phyloP scores from a whole-genome alignment of 2,888 invertebrate genomes.

The Ernsta delagoae region DNA sequence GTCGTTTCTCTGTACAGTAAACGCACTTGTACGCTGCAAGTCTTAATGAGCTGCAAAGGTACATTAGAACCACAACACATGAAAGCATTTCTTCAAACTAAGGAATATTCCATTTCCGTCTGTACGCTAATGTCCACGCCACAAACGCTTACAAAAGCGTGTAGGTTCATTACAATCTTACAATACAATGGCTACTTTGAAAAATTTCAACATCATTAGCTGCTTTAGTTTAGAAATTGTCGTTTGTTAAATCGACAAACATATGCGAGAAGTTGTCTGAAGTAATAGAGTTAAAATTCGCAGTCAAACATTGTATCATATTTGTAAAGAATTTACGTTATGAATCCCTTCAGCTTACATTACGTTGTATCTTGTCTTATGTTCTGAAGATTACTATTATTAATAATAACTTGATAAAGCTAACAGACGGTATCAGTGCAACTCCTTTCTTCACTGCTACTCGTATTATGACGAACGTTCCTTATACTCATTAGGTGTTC shows the following conservation, averaged over 20 bases:
- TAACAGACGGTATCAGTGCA: neutral
- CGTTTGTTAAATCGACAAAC: neutral
- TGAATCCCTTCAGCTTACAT: neutral
- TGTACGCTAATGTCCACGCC: slow-evolving; percentile 18
- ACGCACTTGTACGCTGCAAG: slow-evolving; percentile 10
- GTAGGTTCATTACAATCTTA: neutral
- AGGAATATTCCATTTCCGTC: slow-evolving; percentile 24
- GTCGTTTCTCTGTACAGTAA: slow-evolving; percentile 7
- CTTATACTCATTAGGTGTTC: neutral
- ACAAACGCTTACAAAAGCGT: slow-evolving; percentile 7
- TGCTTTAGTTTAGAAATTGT: neutral
- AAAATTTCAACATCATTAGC: slow-evolving; percentile 3
- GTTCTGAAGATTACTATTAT: neutral
- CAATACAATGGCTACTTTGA: neutral
- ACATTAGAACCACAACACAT: slow-evolving; percentile 17
- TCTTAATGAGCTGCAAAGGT: slow-evolving; percentile 13
- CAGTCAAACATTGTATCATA: too few relatives aligned
- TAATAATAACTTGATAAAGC: neutral
- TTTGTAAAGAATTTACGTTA: neutral
- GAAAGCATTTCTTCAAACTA: slow-evolving; percentile 21
- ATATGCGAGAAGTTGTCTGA: neutral
- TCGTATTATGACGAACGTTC: neutral
- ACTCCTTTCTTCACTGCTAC: neutral
- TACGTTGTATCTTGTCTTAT: neutral
- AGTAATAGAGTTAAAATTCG: neutral